Percentiles rank a stretch among this genome's conserved stretches.
These are phyloP conservation scores for Oscheius sp. DNA, from an alignment of 2,888 invertebrate genomes.

Conservation along the genomic window DNA sequence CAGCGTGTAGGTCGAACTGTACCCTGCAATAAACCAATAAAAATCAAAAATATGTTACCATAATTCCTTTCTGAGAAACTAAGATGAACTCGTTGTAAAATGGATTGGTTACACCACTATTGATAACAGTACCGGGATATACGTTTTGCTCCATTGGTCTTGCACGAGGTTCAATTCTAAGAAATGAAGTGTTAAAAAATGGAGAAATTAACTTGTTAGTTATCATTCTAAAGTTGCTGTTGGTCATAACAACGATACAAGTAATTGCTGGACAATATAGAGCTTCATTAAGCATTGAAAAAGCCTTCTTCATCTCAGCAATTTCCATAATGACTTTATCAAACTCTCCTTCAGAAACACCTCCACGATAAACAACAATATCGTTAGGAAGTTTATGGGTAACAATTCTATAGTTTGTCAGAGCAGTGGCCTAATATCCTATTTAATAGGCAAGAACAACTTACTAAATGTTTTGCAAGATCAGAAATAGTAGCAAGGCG, in stretches of 20 bases:
- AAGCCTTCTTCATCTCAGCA: constrained; percentile 32
- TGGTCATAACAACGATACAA: constrained; percentile 45
- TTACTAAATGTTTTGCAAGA: constrained; percentile 14
- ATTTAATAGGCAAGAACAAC: neutral
- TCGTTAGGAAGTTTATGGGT: constrained; percentile 37
- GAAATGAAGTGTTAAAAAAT: too few relatives aligned
- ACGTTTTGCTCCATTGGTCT: constrained; percentile 41
- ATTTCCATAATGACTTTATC: constrained; percentile 33
- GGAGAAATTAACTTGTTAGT: constrained; percentile 21
- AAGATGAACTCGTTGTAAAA: constrained; percentile 47
- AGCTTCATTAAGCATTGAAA: constrained; percentile 33
- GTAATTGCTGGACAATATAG: constrained; percentile 35
- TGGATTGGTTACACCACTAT: constrained; percentile 39
- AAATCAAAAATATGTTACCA: neutral
- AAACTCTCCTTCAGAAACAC: constrained; percentile 54
- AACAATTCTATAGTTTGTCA: constrained; percentile 19
- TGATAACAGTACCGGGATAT: constrained; percentile 43
- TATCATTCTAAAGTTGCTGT: constrained; percentile 45
- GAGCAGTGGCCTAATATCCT: constrained; percentile 16
- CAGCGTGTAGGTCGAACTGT: constrained; percentile 50
- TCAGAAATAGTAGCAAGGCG: constrained; percentile 28
- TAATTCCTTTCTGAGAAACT: constrained; percentile 33
- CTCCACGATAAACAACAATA: constrained; percentile 49
- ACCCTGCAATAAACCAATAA: constrained; percentile 35
- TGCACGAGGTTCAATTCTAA: constrained; percentile 16